A percentile compares a stretch with the other conserved stretches of the same genome.
These are phyloP conservation scores for Xyrauchen texanus DNA, from an alignment of 2,113 vertebrate genomes.

Conservation along the genomic window DNA sequence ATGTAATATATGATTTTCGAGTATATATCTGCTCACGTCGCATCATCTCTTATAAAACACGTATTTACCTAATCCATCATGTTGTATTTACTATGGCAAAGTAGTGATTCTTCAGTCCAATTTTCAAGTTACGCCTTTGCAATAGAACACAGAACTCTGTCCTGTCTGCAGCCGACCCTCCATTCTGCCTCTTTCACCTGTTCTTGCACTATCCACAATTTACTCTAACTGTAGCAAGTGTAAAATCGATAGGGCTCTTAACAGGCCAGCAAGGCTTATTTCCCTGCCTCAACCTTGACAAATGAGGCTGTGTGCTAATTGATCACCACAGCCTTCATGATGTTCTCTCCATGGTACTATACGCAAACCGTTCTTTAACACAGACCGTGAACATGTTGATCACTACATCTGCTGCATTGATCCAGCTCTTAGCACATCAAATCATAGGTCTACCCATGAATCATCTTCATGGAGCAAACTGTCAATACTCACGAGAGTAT, in stretches of 20 bases:
- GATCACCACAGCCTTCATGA: slow-evolving; percentile 34
- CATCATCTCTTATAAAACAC: too few relatives aligned
- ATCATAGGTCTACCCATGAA: slow-evolving; percentile 3
- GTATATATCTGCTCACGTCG: too few relatives aligned
- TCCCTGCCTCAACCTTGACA: slow-evolving; percentile 31
- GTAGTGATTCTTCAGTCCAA: too few relatives aligned
- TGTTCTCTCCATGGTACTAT: not conserved
- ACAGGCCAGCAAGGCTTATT: slow-evolving; percentile 37
- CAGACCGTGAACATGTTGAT: slow-evolving; percentile 6
- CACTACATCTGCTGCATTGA: not conserved
- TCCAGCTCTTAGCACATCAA: slow-evolving; percentile 10
- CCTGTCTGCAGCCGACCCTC: not conserved
- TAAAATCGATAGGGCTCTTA: slow-evolving; percentile 45
- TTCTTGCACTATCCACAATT: not conserved
- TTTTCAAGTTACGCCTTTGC: too few relatives aligned
- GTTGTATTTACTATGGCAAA: too few relatives aligned
- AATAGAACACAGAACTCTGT: too few relatives aligned
- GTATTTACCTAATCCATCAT: too few relatives aligned
- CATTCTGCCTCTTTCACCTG: not conserved
- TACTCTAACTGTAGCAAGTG: slow-evolving; percentile 30
- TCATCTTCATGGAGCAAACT: slow-evolving; percentile 31
- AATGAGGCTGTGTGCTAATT: slow-evolving; percentile 33
- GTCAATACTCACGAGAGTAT: not conserved
- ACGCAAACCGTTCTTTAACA: slow-evolving; percentile 19
- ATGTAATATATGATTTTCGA: too few relatives aligned